Conservation (phyloP, 2,888 invertebrate species). For the Melanophora roralis region DNA sequence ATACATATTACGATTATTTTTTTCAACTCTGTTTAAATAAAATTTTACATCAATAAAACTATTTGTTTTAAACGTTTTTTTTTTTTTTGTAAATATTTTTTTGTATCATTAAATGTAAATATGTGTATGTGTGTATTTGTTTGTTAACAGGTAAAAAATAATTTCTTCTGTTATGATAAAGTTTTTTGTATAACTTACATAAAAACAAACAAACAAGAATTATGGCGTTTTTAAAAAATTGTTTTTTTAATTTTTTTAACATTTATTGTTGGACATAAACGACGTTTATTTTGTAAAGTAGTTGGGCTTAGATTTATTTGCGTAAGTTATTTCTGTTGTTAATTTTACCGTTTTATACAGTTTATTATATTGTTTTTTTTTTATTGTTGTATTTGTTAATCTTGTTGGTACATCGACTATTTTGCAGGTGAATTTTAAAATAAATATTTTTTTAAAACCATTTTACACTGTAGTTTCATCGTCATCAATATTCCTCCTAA, state of each 20-base stretch:
- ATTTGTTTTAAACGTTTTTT: background rate
- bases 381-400: background rate
- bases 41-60: slow-evolving; percentile 18
- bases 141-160: background rate
- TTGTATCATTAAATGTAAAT: slow-evolving; percentile 16
- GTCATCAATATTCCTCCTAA: slow-evolving; percentile 77
- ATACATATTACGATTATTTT: background rate
- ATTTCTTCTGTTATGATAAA: background rate
- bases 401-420: background rate
- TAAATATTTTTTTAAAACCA: slow-evolving; percentile 37
- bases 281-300: background rate
- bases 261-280: too few relatives aligned
- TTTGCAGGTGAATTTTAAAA: too few relatives aligned
- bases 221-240: slow-evolving; percentile 34
- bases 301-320: background rate
- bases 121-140: too few relatives aligned
- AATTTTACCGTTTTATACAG: background rate
- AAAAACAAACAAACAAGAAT: slow-evolving; percentile 15
- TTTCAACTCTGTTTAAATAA: background rate
- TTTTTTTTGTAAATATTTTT: background rate
- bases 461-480: slow-evolving; percentile 77
- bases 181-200: slow-evolving; percentile 21
- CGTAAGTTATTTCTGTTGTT: background rate
- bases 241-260: background rate
- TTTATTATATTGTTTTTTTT: background rate